Percentiles rank a stretch among this genome's conserved stretches.
Evolutionary conservation across 2,113 vertebrate genomes (phyloP).

Genomic region (Nannospalax galili): DNA sequence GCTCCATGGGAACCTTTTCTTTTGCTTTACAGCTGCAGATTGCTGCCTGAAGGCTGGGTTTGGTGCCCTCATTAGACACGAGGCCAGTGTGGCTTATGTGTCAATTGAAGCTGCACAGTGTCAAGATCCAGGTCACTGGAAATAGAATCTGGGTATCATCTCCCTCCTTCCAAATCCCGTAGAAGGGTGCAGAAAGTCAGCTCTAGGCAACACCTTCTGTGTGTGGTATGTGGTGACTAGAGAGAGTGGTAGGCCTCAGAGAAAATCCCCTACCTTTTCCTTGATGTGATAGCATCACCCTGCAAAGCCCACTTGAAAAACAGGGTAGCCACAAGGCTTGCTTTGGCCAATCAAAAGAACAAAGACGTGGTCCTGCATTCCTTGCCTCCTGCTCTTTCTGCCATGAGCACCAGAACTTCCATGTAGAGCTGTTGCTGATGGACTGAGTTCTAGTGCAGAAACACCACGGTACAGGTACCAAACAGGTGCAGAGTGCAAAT

Average conservation of each 20-base stretch:
- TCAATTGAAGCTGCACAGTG: not conserved
- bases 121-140: not conserved
- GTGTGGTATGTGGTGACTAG: no score
- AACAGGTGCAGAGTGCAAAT: fast-evolving
- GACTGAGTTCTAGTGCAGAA: no score
- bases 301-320: not conserved
- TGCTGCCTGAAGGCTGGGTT: fast-evolving
- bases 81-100: not conserved
- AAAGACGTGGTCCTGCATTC: no score
- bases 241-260: fast-evolving
- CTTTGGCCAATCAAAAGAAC: no score
- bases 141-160: not conserved
- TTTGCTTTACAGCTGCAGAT: not conserved
- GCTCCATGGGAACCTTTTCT: not conserved
- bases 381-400: fast-evolving
- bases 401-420: not conserved
- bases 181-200: not conserved
- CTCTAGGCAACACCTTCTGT: no score
- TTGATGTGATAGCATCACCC: fast-evolving
- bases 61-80: not conserved
- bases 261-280: fast-evolving
- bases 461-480: fast-evolving
- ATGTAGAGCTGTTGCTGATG: fast-evolving
- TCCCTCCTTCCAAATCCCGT: not conserved
- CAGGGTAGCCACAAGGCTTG: not conserved